Conservation (phyloP, 2,113 vertebrate genomes). For the Anhinga anhinga region DNA sequence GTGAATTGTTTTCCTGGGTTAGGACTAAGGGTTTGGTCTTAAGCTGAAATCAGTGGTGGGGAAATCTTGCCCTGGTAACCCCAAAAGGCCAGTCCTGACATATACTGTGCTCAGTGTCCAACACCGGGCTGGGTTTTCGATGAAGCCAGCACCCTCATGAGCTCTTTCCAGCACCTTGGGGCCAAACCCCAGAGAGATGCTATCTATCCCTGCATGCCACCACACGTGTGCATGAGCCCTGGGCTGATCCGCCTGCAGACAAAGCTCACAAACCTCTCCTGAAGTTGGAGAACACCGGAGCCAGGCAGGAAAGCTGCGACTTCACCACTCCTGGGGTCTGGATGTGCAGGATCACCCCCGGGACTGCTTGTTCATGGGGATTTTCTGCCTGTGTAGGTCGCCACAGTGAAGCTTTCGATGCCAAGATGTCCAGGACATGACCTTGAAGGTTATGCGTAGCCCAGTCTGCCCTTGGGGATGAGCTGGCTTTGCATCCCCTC, state of each 20-base stretch:
- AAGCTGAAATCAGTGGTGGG: neutral
- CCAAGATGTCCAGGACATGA: rapidly evolving
- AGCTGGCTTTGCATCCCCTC: neutral
- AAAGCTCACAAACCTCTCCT: neutral
- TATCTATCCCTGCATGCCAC: neutral
- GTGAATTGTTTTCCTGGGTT: neutral
- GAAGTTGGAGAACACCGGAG: neutral
- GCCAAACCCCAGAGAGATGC: neutral
- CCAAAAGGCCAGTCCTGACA: neutral
- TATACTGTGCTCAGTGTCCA: neutral
- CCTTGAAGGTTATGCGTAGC: rapidly evolving
- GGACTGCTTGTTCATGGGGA: rapidly evolving
- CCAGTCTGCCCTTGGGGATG: neutral
- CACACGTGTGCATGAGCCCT: neutral
- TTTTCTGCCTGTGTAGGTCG: neutral
- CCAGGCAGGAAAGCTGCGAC: neutral
- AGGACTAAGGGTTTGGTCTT: neutral
- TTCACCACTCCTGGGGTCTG: neutral
- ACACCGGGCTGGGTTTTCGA: neutral
- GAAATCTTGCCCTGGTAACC: neutral
- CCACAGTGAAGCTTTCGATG: rapidly evolving
- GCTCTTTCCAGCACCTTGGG: neutral
- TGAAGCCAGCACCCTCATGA: neutral
- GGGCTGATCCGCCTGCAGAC: neutral
- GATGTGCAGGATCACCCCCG: neutral